phyloP scores from a whole-genome alignment of 2,797 vertebrate genomes.

The Gila robusta region DNA sequence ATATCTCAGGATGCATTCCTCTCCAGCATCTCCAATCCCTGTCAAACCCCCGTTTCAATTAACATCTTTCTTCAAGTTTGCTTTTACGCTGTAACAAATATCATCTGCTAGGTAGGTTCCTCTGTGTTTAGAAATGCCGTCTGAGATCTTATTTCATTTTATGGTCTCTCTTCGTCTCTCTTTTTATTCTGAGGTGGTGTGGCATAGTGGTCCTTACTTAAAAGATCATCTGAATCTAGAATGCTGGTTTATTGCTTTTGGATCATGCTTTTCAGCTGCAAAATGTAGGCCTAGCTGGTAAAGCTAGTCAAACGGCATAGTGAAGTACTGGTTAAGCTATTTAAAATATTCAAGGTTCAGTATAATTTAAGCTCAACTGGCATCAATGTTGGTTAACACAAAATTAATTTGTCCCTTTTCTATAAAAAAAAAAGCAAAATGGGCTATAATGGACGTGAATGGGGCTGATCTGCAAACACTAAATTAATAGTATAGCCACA shows the following conservation, averaged over 20 bases:
- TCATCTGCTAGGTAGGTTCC: neutral
- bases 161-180: slow-evolving; percentile 41
- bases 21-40: slow-evolving; percentile 70
- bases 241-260: neutral
- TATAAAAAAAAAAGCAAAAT: neutral
- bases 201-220: neutral
- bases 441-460: neutral
- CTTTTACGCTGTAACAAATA: slow-evolving; percentile 45
- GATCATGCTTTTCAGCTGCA: neutral
- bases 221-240: neutral
- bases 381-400: neutral
- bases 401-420: neutral
- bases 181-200: slow-evolving; percentile 45
- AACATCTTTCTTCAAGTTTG: slow-evolving; percentile 75
- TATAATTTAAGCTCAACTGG: neutral
- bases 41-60: slow-evolving; percentile 71
- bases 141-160: neutral
- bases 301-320: neutral
- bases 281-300: neutral
- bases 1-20: slow-evolving; percentile 75
- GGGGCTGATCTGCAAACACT: neutral
- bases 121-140: slow-evolving; percentile 4
- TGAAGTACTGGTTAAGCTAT: neutral
- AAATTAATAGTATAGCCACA: neutral
- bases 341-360: neutral